Evolutionary conservation across 2,888 invertebrate genomes (phyloP).

Genomic region (Autographa pulchrina): DNA sequence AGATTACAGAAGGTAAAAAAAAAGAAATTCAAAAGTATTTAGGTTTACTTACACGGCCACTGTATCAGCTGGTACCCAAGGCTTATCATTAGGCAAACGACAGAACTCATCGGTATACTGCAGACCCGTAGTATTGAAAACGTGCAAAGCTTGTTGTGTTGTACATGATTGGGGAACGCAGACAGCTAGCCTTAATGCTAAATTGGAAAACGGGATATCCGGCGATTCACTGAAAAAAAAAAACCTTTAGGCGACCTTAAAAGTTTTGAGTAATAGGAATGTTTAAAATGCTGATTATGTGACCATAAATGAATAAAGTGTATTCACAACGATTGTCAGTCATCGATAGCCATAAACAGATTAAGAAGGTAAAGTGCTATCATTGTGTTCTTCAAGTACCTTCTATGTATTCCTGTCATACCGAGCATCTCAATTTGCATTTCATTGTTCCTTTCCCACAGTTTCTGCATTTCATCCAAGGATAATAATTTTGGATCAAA

Average conservation of each 20-base stretch:
- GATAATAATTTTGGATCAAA: conserved; percentile 28
- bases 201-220: conserved; percentile 36
- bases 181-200: conserved; percentile 63
- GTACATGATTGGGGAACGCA: conserved; percentile 75
- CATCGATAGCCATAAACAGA: neutral
- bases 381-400: conserved; percentile 26
- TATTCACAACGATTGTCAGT: neutral
- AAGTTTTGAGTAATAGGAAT: too few relatives aligned
- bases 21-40: neutral
- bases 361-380: neutral
- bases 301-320: neutral
- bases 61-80: conserved; percentile 72
- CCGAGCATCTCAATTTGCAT: conserved; percentile 25
- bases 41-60: conserved; percentile 73
- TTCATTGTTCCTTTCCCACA: conserved; percentile 20
- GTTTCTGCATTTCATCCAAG: conserved; percentile 34
- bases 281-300: neutral
- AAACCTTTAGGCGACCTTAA: neutral
- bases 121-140: conserved; percentile 45
- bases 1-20: neutral
- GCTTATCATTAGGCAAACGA: conserved; percentile 73
- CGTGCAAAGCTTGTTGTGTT: conserved; percentile 57
- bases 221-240: conserved; percentile 47
- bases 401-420: conserved; percentile 41
- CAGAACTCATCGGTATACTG: conserved; percentile 66